Evolutionary conservation across 2,888 invertebrate species (phyloP).

Genomic region (Chrysina gloriosa): DNA sequence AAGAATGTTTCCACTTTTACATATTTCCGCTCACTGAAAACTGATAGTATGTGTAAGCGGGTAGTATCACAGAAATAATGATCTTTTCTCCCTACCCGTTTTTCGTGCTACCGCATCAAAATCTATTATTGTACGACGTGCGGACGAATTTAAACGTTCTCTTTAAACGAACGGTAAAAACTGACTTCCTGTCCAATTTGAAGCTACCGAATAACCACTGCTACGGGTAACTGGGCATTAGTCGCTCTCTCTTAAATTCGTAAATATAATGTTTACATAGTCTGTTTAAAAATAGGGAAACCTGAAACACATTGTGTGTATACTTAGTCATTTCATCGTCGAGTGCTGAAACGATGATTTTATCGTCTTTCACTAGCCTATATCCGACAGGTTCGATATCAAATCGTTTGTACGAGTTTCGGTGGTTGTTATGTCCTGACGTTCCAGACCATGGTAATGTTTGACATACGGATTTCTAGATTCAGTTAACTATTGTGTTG

Average conservation of each 20-base stretch:
- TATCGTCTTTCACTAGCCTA: constrained; percentile 20
- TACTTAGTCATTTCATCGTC: constrained; percentile 15
- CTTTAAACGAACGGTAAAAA: constrained; percentile 40
- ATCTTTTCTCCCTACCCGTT: constrained; percentile 13
- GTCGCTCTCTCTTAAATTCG: constrained; percentile 30
- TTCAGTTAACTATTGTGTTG: background rate
- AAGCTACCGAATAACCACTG: constrained; percentile 16
- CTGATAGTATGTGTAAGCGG: background rate
- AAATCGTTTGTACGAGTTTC: no score
- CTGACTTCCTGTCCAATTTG: constrained; percentile 39
- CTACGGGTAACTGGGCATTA: constrained; percentile 12
- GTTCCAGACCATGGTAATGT: background rate
- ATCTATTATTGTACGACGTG: constrained; percentile 34
- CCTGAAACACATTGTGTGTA: constrained; percentile 19
- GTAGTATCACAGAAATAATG: constrained; percentile 15
- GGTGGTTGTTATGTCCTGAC: background rate
- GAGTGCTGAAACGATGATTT: constrained; percentile 10
- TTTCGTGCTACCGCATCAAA: constrained; percentile 24
- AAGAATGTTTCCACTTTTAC: no score
- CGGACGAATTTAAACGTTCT: constrained; percentile 37
- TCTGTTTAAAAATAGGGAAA: constrained; percentile 30
- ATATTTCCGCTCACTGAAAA: no score
- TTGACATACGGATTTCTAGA: background rate
- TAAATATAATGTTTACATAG: constrained; percentile 27
- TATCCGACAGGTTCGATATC: background rate